Base-by-base conservation (phyloP, 2,888 invertebrate genomes). In the Tachina lurida region DNA sequence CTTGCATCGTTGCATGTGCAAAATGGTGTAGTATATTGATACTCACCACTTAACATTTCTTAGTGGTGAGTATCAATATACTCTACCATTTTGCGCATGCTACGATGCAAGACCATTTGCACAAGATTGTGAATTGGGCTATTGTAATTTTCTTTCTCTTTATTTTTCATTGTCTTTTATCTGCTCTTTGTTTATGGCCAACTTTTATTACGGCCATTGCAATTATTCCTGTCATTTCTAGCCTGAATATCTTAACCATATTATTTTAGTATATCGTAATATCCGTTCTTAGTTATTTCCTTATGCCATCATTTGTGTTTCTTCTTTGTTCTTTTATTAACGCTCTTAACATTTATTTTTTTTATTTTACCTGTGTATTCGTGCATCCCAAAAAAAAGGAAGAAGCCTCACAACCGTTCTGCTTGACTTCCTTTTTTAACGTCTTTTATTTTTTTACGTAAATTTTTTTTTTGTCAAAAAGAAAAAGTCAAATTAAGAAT, bases 391-490 rank as follows among this genome's bases (percentile, higher is more conserved):
- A 17, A 39, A 31, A 75, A 83, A 86, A 86, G 86, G 86, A 87
- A 87, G 88, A 88, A 89, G 87, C 88, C 88, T 84, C 86, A 88
- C 88, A 89, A 88, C 77, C 86, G 88, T 88, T 89, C 80, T 87
- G 87, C 86, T 87, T 88, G 87, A 89, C 88, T 89, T 88, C 88
- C 87, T 87, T 87, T 74, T 79, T 75, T 87, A 88, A 88, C 87
- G 87, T 88, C 84, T 88, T 87, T 87, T 85, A 63, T 71, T 49
- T 60, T 45, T 79, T 84, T 15, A 60, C 7, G 12, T 39, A 1
- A 39, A 39, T 65, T 65, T 65, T 65, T 45, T 31, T 45, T 31
- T n/a, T 31, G 5, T 31, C 10, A 47, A 22, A 49, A 47, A 13
- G 12, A 3, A 60, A 56, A 80, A 60, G 22, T 31, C 56, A 65